phyloP scores from a whole-genome alignment of 2,888 invertebrate species.

The Cynaeus angustus region DNA sequence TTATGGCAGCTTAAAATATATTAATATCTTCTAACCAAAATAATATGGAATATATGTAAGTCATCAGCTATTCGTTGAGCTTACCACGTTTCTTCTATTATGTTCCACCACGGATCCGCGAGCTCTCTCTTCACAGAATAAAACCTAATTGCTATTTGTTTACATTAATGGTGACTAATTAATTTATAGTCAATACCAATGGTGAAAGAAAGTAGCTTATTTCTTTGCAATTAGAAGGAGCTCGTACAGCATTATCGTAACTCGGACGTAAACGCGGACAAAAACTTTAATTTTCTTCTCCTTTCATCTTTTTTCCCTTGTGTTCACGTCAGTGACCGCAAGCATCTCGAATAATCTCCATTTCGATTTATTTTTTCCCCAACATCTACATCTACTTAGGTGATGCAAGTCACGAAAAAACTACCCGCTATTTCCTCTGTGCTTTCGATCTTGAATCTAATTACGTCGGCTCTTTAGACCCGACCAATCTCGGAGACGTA shows the following conservation, averaged over 20 bases:
- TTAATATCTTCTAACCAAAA: too few species aligned
- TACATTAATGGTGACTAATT: too few species aligned
- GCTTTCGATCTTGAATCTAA: conserved; percentile 30
- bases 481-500: conserved; percentile 14
- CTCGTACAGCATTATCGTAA: background rate
- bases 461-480: conserved; percentile 15
- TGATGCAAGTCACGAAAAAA: conserved; percentile 34
- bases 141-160: too few species aligned
- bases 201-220: too few species aligned
- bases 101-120: too few species aligned
- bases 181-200: background rate
- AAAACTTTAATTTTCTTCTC: conserved; percentile 13
- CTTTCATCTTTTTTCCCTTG: conserved; percentile 12
- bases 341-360: conserved; percentile 6
- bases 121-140: too few species aligned
- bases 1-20: too few species aligned
- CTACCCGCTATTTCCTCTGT: conserved; percentile 25
- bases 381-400: conserved; percentile 12
- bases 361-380: conserved; percentile 31
- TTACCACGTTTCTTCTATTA: too few species aligned
- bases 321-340: conserved; percentile 23
- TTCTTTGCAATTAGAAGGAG: background rate
- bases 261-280: background rate
- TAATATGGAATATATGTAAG: too few species aligned
- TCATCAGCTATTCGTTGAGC: too few species aligned